Evolutionary conservation across 2,888 invertebrate species (phyloP), one percentile per base, ranked within the genome.

Genomic region (Herminia tarsipennalis): DNA sequence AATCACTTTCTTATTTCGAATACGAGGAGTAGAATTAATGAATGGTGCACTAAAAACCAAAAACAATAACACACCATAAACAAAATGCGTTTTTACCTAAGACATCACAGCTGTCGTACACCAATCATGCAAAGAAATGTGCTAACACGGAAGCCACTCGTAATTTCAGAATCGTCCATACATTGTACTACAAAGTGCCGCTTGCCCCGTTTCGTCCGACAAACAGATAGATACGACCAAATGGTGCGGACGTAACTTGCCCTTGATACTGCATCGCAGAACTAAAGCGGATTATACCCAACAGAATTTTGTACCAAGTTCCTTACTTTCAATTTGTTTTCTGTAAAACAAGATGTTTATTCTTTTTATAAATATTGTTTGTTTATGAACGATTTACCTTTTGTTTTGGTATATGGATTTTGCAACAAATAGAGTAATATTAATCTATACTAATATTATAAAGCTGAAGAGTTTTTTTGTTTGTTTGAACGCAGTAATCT

Each of bases 211-310:
- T 37, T 22, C 22, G 40, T 48, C 29, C 45, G 41, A 57, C 32
- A 37, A 29, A 33, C 42, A 25, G 37, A 47, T 64, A 36, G 40
- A 38, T 30, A 10, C 20, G 25, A 29, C 41, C 44, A 62, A 62
- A 56, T 62, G 46, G 65, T 47, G 47, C 41, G 45, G 46, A 45
- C 41, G 44, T 58, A 46, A 43, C 51, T 30, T 46, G 38, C 30
- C 54, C 61, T 56, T 46, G 44, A 37, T 37, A 44, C 44, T 44
- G 32, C 44, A 44, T 44, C 32, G 32, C 35, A 32, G 25, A 33
- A 37, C 36, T 24, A 12, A 34, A 49, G 20, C 10, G 24, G 24
- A 43, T 36, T 37, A 44, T 37, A 32, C 17, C 25, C 16, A 44
- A 44, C 32, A 16, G 32, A 44, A 21, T 37, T n/a, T 42, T 25